Evolutionary conservation across 2,113 vertebrate genomes (phyloP).

Genomic region (Halcyon senegalensis): DNA sequence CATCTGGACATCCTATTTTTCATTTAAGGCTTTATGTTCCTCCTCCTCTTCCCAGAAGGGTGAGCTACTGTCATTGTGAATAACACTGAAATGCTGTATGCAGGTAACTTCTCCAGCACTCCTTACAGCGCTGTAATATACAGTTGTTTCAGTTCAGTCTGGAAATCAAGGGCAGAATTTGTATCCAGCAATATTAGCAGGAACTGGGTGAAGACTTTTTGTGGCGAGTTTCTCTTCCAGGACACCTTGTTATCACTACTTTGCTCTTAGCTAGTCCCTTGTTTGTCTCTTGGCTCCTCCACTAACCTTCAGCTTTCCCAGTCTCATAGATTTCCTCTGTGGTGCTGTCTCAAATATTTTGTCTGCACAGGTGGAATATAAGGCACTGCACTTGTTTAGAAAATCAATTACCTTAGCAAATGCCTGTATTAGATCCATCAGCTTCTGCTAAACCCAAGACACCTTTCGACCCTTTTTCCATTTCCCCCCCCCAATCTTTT

Average conservation of each 20-base stretch:
- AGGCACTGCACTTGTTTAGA: neutral
- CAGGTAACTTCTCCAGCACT: neutral
- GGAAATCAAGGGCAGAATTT: neutral
- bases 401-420: neutral
- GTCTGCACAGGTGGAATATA: neutral
- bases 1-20: neutral
- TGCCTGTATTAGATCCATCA: accelerated
- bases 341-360: neutral
- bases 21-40: neutral
- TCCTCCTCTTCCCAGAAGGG: conserved; percentile 19
- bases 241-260: neutral
- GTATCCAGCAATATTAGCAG: neutral
- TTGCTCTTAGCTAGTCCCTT: neutral
- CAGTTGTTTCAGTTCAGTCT: neutral
- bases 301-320: neutral
- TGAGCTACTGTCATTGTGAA: neutral
- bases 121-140: neutral
- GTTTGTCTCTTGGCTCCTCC: neutral
- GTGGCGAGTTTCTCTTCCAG: neutral
- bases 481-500: neutral
- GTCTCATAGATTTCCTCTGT: neutral
- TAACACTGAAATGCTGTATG: neutral
- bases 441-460: neutral
- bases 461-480: neutral
- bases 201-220: neutral